Evolutionary conservation across 2,113 vertebrate genomes (phyloP), one percentile per base, ranked within the genome.

Genomic region (Gracilinanus agilis): DNA sequence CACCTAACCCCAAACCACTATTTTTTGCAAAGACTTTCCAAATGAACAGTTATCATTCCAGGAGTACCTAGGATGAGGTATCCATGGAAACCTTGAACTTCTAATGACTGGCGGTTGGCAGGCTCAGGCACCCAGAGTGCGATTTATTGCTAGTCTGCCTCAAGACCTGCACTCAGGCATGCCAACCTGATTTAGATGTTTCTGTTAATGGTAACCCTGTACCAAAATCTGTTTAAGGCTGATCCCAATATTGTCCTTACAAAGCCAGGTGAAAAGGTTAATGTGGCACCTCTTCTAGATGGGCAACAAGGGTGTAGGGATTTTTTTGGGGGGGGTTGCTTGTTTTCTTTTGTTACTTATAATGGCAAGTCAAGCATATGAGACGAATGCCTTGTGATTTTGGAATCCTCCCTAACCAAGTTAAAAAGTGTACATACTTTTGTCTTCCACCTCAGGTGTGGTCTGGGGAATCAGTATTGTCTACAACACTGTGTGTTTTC

Each of bases 241-340:
- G 23, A 19, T 58, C 55, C 83, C 91, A 90, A 19, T 89, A 53
- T 91, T 91, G 53, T n/a, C 54, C 53, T 93, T 25, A 96, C 67
- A 91, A 97, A 95, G 53, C 94, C 92, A 94, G 58, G 61, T 19
- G 95, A 27, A 96, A 96, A 96, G 11, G 19, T 89, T 54, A 97
- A 90, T 11, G 27, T 0, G 55, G 53, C 91, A 94, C 29, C 6
- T 94, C 55, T 44, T 49, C 23, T 92, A 92, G 24, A 55, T 49
- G 53, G 91, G 0, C 0, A 2, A 93, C 0, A 44, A 4, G 88
- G 16, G 0, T 49, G 2, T 25, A 93, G 12, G 90, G 90, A 75
- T 97, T 92, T 95, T 75, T 75, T 58, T 55, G 21, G n/a, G n/a
- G n/a, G n/a, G n/a, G 16, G 24, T 56, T 56, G 24, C 8, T 27